Base-by-base conservation (phyloP, 1,140 invertebrate genomes). In the Leptopilina boulardi region DNA sequence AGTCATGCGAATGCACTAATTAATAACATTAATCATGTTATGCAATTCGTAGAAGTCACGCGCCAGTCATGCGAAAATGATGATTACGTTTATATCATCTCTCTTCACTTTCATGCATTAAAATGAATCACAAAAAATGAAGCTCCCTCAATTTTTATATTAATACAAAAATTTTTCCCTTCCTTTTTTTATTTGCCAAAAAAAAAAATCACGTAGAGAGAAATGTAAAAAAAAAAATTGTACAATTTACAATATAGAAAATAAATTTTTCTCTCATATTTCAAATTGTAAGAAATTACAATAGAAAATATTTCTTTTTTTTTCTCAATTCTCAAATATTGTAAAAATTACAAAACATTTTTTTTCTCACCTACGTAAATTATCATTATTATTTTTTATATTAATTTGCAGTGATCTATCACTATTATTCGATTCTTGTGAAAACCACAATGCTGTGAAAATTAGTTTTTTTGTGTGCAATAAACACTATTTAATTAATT, bases 21-120 rank as follows among this genome's bases (percentile, higher is more conserved):
- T 84, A 82, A 84, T 82, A 77, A 84, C 80, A 77, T 83, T 77
- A 83, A 77, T 82, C 80, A 80, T 77, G 80, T 83, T 83, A 83
- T 77, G 78, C 80, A 71, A 77, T 75, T 80, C 77, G 77, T 13
- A 66, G 23, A 34, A 30, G 59, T 83, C 82, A 81, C 80, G 78
- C 80, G 80, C 54, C 77, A 66, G 13, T 66, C 59, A 34, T 66
- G 78, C 76, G 77, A 75, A 51, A 18, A 18, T 18, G 47, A 51
- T 51, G n/a, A 51, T 75, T 77, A n/a, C 77, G 38, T 71, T 73
- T 73, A 54, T 77, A 79, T 78, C 77, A 73, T 56, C 78, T 6
- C 34, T 38, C 77, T 76, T 54, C 78, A n/a, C n/a, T n/a, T n/a
- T 18, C 78, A 81, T 80, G 80, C 82, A 80, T 77, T 81, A 71